Evolutionary conservation across 2,888 invertebrate genomes (phyloP), one percentile per base, ranked within the genome.

Genomic region (Chesias legatella): DNA sequence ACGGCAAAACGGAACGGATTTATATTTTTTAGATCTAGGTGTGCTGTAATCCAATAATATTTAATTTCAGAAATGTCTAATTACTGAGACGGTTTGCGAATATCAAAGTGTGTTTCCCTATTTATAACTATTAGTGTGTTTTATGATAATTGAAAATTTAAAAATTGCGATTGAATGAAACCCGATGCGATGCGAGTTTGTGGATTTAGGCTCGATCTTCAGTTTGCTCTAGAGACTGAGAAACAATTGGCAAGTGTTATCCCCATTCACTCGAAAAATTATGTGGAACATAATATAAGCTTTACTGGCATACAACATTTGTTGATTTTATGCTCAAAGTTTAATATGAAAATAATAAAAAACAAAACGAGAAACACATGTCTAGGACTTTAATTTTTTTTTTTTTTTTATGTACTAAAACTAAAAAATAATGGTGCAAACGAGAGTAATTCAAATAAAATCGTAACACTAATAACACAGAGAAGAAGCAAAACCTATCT

Each of bases 331-430:
- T 22, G 7, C 1, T 22, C 6, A 22, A 22, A 22, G 6, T 22
- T 22, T 22, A 22, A 22, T 22, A 1, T 7, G n/a, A 7, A 22
- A 22, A 22, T 6, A 7, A 22, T 22, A 22, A 5, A 22, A 22
- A 22, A 22, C 5, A 3, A 24, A 34, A 5, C 10, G 31, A 27
- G 24, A 36, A 33, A 45, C 27, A 45, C 45, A 36, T 41, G 40
- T 33, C 40, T 33, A 40, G 33, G 25, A 35, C 24, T 22, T 40
- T 39, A 35, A 33, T 27, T 20, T 33, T 29, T 3, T 31, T 31
- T 7, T 10, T 10, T 9, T 41, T n/a, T 38, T 7, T 44, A 40
- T n/a, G 17, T 39, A 25, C 33, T 36, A 33, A 26, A 45, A 45
- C 22, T 0, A 7, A 33, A 30, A 11, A 7, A 6, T 29, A 45